Conservation (phyloP, 2,797 vertebrate species). For the Typhlichthys subterraneus region DNA sequence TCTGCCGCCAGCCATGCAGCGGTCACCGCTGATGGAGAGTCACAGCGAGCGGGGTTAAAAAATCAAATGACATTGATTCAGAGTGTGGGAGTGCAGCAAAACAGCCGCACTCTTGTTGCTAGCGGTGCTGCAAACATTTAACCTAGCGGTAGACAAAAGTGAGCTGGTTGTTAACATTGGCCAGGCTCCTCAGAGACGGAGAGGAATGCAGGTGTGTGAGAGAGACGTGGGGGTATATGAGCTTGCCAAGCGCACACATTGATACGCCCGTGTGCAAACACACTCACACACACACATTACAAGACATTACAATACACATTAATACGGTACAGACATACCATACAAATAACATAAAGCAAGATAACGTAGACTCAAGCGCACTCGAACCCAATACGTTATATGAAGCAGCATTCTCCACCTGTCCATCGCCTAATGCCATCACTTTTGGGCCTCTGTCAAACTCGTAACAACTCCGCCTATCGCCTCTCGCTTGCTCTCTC, state of each 20-base stretch:
- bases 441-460: slow-evolving; percentile 15
- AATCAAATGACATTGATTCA: slow-evolving; percentile 46
- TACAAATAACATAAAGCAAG: background rate
- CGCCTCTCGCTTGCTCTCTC: background rate
- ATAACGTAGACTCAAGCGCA: background rate
- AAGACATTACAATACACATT: background rate
- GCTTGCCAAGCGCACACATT: slow-evolving; percentile 14
- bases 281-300: background rate
- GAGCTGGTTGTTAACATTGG: slow-evolving; percentile 50
- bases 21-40: slow-evolving; percentile 29
- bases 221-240: background rate
- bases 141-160: slow-evolving; percentile 43
- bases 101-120: slow-evolving; percentile 33
- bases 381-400: slow-evolving; percentile 36
- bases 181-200: slow-evolving; percentile 45
- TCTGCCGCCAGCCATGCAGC: slow-evolving; percentile 8
- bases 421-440: slow-evolving; percentile 7
- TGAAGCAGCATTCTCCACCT: slow-evolving; percentile 35
- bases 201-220: slow-evolving; percentile 47
- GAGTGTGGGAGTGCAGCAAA: slow-evolving; percentile 52
- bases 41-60: slow-evolving; percentile 23
- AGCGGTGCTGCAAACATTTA: slow-evolving; percentile 68
- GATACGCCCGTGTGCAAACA: background rate
- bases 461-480: background rate
- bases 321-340: background rate